Percentiles rank a stretch among this genome's conserved stretches.
phyloP scores from a whole-genome alignment of 2,113 vertebrate species.

The Theristicus caerulescens region DNA sequence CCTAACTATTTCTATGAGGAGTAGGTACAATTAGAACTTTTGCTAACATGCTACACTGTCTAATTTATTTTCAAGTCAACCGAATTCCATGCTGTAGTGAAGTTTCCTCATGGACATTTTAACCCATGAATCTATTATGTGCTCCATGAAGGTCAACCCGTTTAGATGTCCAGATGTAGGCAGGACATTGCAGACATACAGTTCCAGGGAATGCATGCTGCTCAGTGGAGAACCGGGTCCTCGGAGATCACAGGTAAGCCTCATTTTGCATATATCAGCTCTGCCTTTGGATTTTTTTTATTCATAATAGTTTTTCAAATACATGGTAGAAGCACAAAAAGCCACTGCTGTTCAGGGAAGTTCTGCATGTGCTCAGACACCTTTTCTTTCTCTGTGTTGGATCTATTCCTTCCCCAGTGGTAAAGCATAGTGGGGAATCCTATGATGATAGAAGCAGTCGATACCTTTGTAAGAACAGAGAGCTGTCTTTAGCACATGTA shows the following conservation, averaged over 20 bases:
- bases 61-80: constrained; percentile 24
- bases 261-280: constrained; percentile 8
- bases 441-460: constrained; percentile 41
- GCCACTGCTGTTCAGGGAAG: constrained; percentile 49
- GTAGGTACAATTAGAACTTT: constrained; percentile 22
- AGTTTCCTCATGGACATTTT: not conserved
- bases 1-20: not conserved
- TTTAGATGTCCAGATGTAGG: not conserved
- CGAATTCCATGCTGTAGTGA: not conserved
- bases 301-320: constrained; percentile 6
- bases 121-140: not conserved
- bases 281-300: not conserved
- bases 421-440: constrained; percentile 34
- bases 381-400: constrained; percentile 46
- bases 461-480: constrained; percentile 50
- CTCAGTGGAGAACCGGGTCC: not conserved
- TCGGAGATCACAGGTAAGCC: not conserved
- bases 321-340: constrained; percentile 26
- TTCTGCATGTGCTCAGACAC: constrained; percentile 24
- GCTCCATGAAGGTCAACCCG: not conserved
- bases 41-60: not conserved
- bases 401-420: constrained; percentile 51
- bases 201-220: not conserved
- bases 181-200: not conserved
- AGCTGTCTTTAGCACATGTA: not conserved